Evolutionary conservation across 2,113 vertebrate genomes (phyloP), one percentile per base, ranked within the genome.

Genomic region (Sorex fumeus): DNA sequence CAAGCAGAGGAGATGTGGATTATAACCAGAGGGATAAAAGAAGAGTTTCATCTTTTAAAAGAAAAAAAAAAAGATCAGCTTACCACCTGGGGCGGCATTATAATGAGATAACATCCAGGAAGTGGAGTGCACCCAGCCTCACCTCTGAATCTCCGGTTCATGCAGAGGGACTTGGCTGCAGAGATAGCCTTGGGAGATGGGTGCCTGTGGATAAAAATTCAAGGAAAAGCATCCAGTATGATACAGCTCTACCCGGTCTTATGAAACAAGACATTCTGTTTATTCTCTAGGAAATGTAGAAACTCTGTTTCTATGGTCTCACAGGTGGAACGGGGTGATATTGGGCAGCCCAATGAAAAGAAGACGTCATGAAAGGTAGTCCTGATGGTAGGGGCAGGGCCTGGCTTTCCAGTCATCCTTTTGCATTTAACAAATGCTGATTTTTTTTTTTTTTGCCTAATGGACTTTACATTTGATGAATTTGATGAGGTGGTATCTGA

Each of bases 21-120:
- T 69, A 88, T 71, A 86, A 82, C 27, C 43, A 71, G 50, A 82
- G 76, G 13, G 60, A 88, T 77, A 40, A 82, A 86, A 93, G 76
- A 36, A 60, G 47, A 75, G n/a, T 53, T 76, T 62, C 43, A 10
- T 62, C 62, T 88, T 34, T 62, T 76, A 70, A 64, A 50, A 75
- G 45, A 40, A 40, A 86, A 66, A 30, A 66, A 62, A 34, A 62
- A 34, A 50, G 89, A 89, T 50, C 36, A 72, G 23, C 60, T 74
- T n/a, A 21, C 89, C 47, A 81, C 86, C 89, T 81, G 34, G 57
- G 85, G 89, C 19, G n/a, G 27, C 40, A 9, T 86, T 74, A 69
- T 85, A 88, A 91, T 45, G 79, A 95, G 80, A 83, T 21, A 19
- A 85, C 82, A 86, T 90, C 23, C 76, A 90, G 90, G 86, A 82